These are phyloP conservation scores for Nomada hirtipes DNA, from an alignment of 2,888 invertebrate species.

Conservation along the genomic window DNA sequence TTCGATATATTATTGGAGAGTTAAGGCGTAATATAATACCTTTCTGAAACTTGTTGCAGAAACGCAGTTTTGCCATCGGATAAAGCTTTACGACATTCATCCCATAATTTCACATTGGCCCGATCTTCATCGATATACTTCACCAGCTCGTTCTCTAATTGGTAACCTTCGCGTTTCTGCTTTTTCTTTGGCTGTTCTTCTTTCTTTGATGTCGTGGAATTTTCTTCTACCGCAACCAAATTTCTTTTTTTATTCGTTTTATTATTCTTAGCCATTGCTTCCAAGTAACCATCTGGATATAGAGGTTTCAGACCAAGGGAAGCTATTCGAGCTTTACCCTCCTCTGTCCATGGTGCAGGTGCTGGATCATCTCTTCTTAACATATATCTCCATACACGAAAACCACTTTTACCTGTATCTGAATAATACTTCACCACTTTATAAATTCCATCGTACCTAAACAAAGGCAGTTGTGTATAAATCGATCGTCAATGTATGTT, in stretches of 20 bases:
- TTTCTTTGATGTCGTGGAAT: conserved; percentile 73
- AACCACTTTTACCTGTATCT: conserved; percentile 91
- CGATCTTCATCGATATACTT: conserved; percentile 86
- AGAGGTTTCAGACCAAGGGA: conserved; percentile 73
- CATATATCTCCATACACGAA: conserved; percentile 92
- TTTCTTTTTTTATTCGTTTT: conserved; percentile 70
- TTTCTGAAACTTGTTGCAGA: conserved; percentile 72
- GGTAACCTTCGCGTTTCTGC: conserved; percentile 80
- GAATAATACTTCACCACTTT: conserved; percentile 94
- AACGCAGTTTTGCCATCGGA: conserved; percentile 85
- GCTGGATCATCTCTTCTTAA: conserved; percentile 91
- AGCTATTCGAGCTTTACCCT: conserved; percentile 86
- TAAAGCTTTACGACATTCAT: conserved; percentile 86
- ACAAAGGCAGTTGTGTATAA: background rate
- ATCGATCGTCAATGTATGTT: too few species aligned
- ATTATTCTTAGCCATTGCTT: conserved; percentile 71
- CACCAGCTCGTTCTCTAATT: conserved; percentile 82
- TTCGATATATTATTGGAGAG: background rate
- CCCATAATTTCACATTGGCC: conserved; percentile 89
- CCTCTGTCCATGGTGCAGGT: conserved; percentile 92
- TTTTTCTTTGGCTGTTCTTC: conserved; percentile 81
- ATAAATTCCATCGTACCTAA: conserved; percentile 93
- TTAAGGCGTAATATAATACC: conserved; percentile 62
- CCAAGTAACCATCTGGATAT: conserved; percentile 88
- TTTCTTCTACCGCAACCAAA: conserved; percentile 49